Percentiles rank a stretch among this genome's conserved stretches.
phyloP scores from a whole-genome alignment of 2,888 invertebrate genomes.

The Glaucopsyche alexis region DNA sequence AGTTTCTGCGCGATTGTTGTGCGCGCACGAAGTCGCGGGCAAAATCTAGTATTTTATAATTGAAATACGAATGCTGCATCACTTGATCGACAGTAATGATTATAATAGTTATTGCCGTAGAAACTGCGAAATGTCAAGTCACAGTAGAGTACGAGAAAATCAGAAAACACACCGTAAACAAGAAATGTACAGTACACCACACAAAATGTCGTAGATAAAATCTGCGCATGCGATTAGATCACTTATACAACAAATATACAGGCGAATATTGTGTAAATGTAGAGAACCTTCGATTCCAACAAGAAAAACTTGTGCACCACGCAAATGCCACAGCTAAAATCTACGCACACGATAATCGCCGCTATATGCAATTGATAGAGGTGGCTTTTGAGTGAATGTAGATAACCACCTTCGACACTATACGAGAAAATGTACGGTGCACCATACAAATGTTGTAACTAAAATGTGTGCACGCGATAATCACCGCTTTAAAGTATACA shows the following conservation, averaged over 20 bases:
- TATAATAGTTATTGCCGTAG: background rate
- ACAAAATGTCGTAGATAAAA: background rate
- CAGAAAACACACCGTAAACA: background rate
- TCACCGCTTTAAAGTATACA: too few relatives aligned
- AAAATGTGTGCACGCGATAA: too few relatives aligned
- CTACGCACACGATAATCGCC: background rate
- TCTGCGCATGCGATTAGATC: background rate
- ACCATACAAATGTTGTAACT: too few relatives aligned
- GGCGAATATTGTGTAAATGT: slow-evolving; percentile 37
- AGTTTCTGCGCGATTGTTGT: too few relatives aligned
- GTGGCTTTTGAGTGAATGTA: background rate
- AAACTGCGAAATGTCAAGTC: background rate
- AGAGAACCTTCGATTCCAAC: slow-evolving; percentile 41
- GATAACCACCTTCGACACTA: background rate
- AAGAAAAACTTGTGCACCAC: background rate
- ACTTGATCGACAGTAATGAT: background rate
- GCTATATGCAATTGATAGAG: background rate
- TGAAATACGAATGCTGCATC: too few relatives aligned
- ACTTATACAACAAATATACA: slow-evolving; percentile 29
- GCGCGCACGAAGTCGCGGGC: too few relatives aligned
- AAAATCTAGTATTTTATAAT: too few relatives aligned
- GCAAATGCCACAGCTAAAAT: background rate
- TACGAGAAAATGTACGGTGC: too few relatives aligned
- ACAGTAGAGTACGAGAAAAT: background rate
- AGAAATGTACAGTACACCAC: background rate